Base-by-base conservation (phyloP, 1,140 invertebrate species). In the Muscidifurax raptorellus region DNA sequence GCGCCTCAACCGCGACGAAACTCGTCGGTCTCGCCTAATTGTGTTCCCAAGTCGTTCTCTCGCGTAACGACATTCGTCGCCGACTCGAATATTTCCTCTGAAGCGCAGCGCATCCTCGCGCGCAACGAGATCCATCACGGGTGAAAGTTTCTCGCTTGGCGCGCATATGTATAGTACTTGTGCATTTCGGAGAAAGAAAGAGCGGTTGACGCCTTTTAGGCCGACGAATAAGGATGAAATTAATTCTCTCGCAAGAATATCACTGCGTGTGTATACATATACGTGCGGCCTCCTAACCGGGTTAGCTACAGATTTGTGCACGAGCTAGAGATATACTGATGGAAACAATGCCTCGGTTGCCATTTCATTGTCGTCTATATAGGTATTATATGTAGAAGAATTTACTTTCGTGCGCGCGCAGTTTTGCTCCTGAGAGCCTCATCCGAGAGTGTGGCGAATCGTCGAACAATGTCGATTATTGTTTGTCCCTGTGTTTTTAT, bases 61-160 rank as follows among this genome's bases (percentile, higher is more conserved):
- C 40, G 22, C 40, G 18, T 32, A 67, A 69, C 40, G 59, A 80
- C 18, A 36, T 1, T 40, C 78, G 32, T 18, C 36, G n/a, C 28
- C n/a, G 52, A 12, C 30, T 30, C 40, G 32, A 22, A 80, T 47
- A 28, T 71, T 80, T 80, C 36, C 78, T 71, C 66, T 47, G 25
- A 13, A 4, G 5, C 27, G 32, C 30, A 10, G 10, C 32, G n/a
- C 25, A 28, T 67, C 66, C 27, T 52, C 66, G 66, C 27, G 15
- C 66, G 66, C 2, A 28, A 18, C 6, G 18, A 22, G 25, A 27
- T 28, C 3, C 10, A 15, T 10, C 67, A 7, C 78, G 25, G 74
- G 80, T 81, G 80, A 81, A 81, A 81, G 80, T 81, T 13, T 9
- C 25, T n/a, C 64, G 18, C 25, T n/a, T n/a, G n/a, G n/a, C n/a